Base-by-base conservation (phyloP, 2,113 vertebrate species). In the Myrmecophaga tridactyla region DNA sequence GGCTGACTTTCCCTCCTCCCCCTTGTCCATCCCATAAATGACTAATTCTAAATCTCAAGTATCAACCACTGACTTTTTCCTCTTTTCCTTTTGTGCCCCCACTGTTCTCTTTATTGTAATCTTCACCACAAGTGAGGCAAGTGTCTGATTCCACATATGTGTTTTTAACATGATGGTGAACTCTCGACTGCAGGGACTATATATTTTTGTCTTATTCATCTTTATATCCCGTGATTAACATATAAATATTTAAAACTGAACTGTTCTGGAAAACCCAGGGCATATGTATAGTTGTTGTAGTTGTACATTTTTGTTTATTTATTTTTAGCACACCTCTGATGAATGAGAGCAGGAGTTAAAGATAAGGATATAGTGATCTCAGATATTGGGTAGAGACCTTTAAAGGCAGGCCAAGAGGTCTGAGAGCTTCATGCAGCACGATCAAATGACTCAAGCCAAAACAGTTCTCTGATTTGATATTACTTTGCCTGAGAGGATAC, bases 11-110 rank as follows among this genome's bases (percentile, higher is more conserved):
- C 0, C n/a, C 46, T 7, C 18, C 36, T 7, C 18, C 36, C 36
- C 39, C 7, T 0, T 4, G 18, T 36, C 60, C 11, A 0, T 0
- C 2, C 1, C 31, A 60, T 41, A 11, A 13, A 9, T 3, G 39
- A 56, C 31, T 17, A 10, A 4, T 53, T 73, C 31, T 0, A 0
- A 36, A 13, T 12, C 14, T 11, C 14, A 17, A 27, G 27, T 7
- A 43, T 11, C 82, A 21, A 20, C 36, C 18, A 31, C 27, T 46
- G 36, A n/a, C n/a, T 3, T 36, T 13, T 6, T 17, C 23, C 6
- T 51, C 31, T 5, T 1, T 3, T 4, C 25, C 4, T 31, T 1
- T 1, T 8, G 2, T 10, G 34, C 15, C 39, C 65, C 7, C 14
- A 2, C 7, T 3, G 21, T 4, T 48, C 27, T n/a, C n/a, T n/a